Conservation (phyloP, 2,797 vertebrate genomes). For the Oreortyx pictus region DNA sequence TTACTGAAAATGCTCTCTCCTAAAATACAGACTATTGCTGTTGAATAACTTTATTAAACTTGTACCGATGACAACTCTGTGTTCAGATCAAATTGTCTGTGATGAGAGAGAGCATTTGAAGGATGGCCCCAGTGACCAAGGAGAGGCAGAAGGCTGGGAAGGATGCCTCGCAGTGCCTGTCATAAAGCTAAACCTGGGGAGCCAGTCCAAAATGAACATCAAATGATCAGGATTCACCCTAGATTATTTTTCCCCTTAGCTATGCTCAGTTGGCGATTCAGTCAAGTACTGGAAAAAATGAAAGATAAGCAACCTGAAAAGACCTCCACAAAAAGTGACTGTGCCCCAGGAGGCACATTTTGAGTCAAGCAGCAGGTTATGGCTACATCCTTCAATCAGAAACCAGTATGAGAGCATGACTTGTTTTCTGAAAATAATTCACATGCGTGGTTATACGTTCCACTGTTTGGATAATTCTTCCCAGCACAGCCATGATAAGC, state of each 20-base stretch:
- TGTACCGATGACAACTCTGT: neutral
- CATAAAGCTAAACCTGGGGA: neutral
- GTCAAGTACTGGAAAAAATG: neutral
- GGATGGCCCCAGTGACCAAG: neutral
- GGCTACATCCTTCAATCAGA: neutral
- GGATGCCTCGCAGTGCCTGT: rapidly evolving
- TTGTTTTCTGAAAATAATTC: neutral
- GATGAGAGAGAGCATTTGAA: neutral
- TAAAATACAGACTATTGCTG: neutral
- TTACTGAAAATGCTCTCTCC: neutral
- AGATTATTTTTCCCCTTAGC: neutral
- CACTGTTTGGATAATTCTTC: conserved; percentile 17
- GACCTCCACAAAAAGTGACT: neutral
- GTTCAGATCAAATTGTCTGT: neutral
- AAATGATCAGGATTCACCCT: neutral
- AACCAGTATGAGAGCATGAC: neutral
- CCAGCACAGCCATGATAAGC: neutral
- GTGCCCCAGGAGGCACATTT: neutral
- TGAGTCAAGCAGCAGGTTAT: neutral
- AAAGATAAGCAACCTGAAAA: neutral
- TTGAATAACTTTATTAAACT: neutral
- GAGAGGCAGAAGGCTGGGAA: neutral
- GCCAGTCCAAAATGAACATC: neutral
- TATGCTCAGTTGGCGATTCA: neutral
- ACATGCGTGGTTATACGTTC: neutral